Percentiles rank a stretch among this genome's conserved stretches.
Conservation (phyloP, 2,113 vertebrate genomes). For the Emydocephalus ijimae region DNA sequence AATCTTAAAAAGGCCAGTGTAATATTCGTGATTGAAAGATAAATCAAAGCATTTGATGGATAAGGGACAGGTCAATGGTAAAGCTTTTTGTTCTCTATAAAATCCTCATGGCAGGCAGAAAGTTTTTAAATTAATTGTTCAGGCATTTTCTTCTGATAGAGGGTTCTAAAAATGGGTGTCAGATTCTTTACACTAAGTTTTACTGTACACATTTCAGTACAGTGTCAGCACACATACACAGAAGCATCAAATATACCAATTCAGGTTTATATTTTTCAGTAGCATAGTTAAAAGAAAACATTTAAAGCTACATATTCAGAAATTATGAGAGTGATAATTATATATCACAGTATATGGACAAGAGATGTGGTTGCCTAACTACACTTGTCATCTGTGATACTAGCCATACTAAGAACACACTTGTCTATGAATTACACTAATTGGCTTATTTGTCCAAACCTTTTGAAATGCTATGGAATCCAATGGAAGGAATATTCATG, state of each 20-base stretch:
- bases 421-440: not conserved
- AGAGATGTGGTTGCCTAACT: not conserved
- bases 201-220: slow-evolving; percentile 4
- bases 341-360: not conserved
- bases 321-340: not conserved
- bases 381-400: not conserved
- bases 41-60: slow-evolving; percentile 49
- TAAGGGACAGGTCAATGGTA: slow-evolving; percentile 51
- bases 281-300: not conserved
- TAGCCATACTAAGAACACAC: not conserved
- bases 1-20: slow-evolving; percentile 43
- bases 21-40: slow-evolving; percentile 24
- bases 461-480: not conserved
- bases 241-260: slow-evolving; percentile 35
- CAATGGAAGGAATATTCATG: not conserved
- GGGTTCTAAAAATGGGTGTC: slow-evolving; percentile 44
- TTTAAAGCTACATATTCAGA: not conserved
- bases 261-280: slow-evolving; percentile 28
- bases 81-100: slow-evolving; percentile 52
- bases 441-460: not conserved
- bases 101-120: slow-evolving; percentile 38
- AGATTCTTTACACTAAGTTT: slow-evolving; percentile 41
- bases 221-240: not conserved
- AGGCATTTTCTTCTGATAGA: slow-evolving; percentile 36
- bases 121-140: slow-evolving; percentile 50